phyloP scores from a whole-genome alignment of 2,113 vertebrate genomes.

The Catagonus wagneri region DNA sequence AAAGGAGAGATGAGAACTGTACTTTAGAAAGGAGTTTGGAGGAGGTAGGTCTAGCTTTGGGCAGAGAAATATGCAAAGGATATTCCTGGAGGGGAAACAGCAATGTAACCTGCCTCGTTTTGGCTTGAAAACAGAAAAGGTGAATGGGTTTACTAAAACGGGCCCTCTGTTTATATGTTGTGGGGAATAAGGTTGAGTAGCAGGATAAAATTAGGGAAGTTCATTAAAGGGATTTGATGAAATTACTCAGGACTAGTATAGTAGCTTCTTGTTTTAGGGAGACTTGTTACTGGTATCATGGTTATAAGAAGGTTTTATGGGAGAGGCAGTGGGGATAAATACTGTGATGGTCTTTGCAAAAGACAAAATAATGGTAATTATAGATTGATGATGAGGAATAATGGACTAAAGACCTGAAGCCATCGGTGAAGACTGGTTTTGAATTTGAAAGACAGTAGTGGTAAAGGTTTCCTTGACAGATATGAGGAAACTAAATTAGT shows the following conservation, averaged over 20 bases:
- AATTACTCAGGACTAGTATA: neutral
- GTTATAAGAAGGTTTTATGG: neutral
- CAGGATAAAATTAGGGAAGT: neutral
- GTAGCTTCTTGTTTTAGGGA: neutral
- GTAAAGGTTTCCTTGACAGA: neutral
- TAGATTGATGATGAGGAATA: neutral
- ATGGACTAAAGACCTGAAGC: neutral
- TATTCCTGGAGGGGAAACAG: neutral
- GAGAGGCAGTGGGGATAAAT: neutral
- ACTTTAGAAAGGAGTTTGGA: constrained; percentile 26
- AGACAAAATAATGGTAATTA: neutral
- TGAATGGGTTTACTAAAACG: neutral
- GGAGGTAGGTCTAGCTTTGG: neutral
- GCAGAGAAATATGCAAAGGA: neutral
- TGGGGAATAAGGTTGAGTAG: neutral
- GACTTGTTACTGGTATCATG: neutral
- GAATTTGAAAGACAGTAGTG: neutral
- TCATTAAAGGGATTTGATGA: neutral
- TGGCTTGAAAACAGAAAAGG: neutral
- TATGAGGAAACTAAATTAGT: neutral
- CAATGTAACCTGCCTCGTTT: neutral
- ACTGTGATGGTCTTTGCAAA: neutral
- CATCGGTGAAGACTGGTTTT: neutral
- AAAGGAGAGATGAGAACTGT: neutral
- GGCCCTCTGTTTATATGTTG: neutral